Evolutionary conservation across 2,797 vertebrate genomes (phyloP).

Genomic region (Darevskia nairensis): DNA sequence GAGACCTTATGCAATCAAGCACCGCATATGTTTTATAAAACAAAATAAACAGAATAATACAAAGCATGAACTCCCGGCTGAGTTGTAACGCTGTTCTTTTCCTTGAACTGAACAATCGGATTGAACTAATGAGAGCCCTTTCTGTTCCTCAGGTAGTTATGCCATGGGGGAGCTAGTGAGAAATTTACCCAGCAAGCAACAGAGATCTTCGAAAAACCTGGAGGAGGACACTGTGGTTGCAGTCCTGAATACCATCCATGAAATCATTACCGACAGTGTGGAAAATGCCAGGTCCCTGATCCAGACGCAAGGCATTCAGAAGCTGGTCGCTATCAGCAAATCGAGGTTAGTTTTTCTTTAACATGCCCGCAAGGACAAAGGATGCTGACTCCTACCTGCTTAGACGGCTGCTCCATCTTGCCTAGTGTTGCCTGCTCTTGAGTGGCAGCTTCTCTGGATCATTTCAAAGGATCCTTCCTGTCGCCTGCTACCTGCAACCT

Average conservation of each 20-base stretch:
- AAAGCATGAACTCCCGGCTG: neutral
- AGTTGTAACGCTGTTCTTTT: neutral
- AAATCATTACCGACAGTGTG: constrained; percentile 97
- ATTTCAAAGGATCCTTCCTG: too few species aligned
- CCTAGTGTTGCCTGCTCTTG: too few species aligned
- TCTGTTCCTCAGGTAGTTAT: constrained; percentile 87
- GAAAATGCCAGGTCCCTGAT: constrained; percentile 96
- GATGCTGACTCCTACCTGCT: neutral
- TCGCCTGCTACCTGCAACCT: too few species aligned
- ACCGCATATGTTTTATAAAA: too few species aligned
- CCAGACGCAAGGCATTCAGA: constrained; percentile 95
- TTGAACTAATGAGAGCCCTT: constrained; percentile 40
- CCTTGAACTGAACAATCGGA: neutral
- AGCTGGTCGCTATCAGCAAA: constrained; percentile 94
- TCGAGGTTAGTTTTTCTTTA: constrained; percentile 81
- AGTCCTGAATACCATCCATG: constrained; percentile 97
- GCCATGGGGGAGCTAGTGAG: constrained; percentile 97
- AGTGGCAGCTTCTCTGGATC: too few species aligned
- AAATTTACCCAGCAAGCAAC: constrained; percentile 92
- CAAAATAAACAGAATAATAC: too few species aligned
- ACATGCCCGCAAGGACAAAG: neutral
- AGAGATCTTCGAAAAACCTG: constrained; percentile 91
- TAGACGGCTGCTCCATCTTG: too few species aligned
- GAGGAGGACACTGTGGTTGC: constrained; percentile 98
- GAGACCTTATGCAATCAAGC: too few species aligned